These are phyloP conservation scores for Bradypodion ventrale DNA, from an alignment of 2,797 vertebrate genomes.

Conservation along the genomic window DNA sequence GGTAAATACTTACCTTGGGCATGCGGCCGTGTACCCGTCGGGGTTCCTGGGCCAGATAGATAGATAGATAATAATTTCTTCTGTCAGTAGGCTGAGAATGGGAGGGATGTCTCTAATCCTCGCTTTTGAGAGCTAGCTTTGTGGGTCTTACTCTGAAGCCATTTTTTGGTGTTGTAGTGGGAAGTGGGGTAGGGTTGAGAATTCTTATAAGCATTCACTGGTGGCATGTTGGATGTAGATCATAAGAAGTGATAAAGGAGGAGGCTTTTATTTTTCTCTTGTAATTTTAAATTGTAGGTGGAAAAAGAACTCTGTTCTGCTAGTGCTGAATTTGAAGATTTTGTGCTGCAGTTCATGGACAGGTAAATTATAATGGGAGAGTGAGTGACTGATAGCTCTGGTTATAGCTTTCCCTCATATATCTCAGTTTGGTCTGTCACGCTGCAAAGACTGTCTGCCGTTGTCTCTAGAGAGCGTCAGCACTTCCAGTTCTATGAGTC, in stretches of 20 bases:
- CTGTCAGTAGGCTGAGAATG: not conserved
- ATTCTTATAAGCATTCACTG: not conserved
- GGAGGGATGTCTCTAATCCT: not conserved
- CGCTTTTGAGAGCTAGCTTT: not conserved
- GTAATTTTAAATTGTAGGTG: slow-evolving; percentile 75
- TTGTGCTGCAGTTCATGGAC: slow-evolving; percentile 98
- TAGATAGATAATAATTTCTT: too few species aligned
- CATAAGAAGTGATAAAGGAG: not conserved
- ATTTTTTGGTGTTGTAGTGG: too few species aligned
- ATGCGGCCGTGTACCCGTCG: too few species aligned
- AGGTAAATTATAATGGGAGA: slow-evolving; percentile 70
- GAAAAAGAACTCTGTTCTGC: slow-evolving; percentile 95
- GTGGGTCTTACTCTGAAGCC: not conserved
- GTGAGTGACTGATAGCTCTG: slow-evolving; percentile 59
- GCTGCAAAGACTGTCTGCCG: not conserved
- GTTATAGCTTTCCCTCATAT: not conserved
- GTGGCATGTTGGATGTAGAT: not conserved
- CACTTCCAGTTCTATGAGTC: not conserved
- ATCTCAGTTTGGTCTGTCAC: not conserved
- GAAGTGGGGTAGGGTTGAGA: not conserved
- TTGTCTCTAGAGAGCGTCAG: not conserved
- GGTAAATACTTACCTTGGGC: too few species aligned
- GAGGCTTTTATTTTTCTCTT: slow-evolving; percentile 25
- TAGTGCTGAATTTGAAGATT: slow-evolving; percentile 97
- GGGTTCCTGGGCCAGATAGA: too few species aligned